phyloP scores from a whole-genome alignment of 2,113 vertebrate species.

The Oryzias woworae region DNA sequence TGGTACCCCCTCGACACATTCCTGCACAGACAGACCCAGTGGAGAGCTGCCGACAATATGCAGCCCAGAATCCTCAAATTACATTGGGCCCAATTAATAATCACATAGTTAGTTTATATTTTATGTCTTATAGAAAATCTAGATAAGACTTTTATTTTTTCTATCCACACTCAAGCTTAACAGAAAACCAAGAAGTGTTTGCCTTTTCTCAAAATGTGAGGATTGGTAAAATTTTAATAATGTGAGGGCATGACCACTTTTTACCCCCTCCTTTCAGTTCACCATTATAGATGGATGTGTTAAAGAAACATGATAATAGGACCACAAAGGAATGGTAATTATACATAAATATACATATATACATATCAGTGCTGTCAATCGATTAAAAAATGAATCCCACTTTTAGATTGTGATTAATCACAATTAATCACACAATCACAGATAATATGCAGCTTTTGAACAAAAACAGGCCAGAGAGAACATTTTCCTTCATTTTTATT shows the following conservation, averaged over 20 bases:
- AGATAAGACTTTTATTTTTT: conserved; percentile 62
- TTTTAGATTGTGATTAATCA: too few relatives aligned
- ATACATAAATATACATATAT: conserved; percentile 35
- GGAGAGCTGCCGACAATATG: conserved; percentile 97
- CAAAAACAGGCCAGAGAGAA: too few relatives aligned
- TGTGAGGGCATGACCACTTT: conserved; percentile 61
- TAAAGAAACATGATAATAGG: conserved; percentile 73
- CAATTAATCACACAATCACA: too few relatives aligned
- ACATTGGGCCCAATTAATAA: conserved; percentile 99
- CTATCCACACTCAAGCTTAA: conserved; percentile 49
- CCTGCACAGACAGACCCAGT: conserved; percentile 96
- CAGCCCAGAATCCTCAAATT: conserved; percentile 96
- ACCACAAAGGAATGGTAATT: conserved; percentile 67
- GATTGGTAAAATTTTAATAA: conserved; percentile 68
- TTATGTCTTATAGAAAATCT: conserved; percentile 82
- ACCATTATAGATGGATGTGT: conserved; percentile 65
- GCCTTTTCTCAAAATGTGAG: conserved; percentile 34
- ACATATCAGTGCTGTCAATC: too few relatives aligned
- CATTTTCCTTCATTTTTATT: too few relatives aligned
- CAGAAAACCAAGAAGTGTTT: conserved; percentile 68
- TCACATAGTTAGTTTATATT: conserved; percentile 99
- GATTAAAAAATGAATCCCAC: too few relatives aligned
- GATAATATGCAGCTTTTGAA: too few relatives aligned
- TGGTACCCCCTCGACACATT: conserved; percentile 94
- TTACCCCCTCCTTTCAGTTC: conserved; percentile 63